A percentile compares a stretch with the other conserved stretches of the same genome.
phyloP scores from a whole-genome alignment of 2,113 vertebrate species.

The Chrysochloris asiatica region DNA sequence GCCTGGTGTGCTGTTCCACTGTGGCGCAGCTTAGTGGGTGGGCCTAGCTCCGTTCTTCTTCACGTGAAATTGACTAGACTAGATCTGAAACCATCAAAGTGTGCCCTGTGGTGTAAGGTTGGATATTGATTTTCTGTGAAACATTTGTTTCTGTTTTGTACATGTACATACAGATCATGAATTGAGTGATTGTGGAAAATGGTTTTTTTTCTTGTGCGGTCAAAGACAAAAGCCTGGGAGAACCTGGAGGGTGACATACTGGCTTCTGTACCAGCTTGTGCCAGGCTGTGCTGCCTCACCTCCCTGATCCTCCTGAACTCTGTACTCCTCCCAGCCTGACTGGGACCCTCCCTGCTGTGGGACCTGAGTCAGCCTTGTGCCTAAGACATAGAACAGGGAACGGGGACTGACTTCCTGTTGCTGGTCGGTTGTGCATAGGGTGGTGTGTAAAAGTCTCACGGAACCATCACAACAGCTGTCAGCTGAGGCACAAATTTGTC shows the following conservation, averaged over 20 bases:
- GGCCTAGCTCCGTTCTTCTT: not conserved
- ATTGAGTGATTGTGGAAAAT: not conserved
- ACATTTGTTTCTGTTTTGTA: not conserved
- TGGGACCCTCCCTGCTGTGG: too few relatives aligned
- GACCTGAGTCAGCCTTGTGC: not conserved
- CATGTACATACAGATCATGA: not conserved
- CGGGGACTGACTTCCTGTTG: too few relatives aligned
- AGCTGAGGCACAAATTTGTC: not conserved
- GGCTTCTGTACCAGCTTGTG: not conserved
- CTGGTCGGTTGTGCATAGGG: accelerated
- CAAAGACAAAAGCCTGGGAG: not conserved
- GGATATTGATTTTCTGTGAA: not conserved
- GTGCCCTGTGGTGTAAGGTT: not conserved
- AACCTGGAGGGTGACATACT: not conserved
- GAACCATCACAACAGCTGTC: not conserved
- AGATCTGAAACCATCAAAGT: not conserved
- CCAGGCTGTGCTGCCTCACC: not conserved
- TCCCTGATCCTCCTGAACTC: not conserved
- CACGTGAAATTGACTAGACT: not conserved
- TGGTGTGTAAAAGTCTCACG: not conserved
- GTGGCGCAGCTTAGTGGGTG: not conserved
- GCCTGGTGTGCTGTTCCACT: not conserved
- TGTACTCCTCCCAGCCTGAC: not conserved
- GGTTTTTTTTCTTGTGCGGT: not conserved
- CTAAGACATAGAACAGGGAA: too few relatives aligned